phyloP scores from a whole-genome alignment of 2,888 invertebrate species.

The Chironomus riparius region DNA sequence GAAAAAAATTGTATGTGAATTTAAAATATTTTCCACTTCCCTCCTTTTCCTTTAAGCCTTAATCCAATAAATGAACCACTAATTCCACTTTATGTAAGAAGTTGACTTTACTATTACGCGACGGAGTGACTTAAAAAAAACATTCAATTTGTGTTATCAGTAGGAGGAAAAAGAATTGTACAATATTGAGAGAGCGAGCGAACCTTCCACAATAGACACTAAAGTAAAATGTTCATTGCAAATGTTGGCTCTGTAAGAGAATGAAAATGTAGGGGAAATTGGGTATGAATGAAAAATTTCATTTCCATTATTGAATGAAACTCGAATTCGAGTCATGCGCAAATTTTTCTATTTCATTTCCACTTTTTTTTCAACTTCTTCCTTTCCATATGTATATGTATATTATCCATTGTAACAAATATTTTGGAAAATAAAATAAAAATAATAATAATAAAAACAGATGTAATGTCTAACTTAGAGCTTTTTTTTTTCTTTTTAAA shows the following conservation, averaged over 20 bases:
- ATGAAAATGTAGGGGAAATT: neutral
- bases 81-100: neutral
- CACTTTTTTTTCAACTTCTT: neutral
- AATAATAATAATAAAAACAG: neutral
- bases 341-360: neutral
- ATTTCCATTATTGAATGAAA: neutral
- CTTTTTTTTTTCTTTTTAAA: neutral
- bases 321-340: neutral
- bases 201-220: neutral
- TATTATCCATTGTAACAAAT: neutral
- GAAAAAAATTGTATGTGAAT: neutral
- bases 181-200: neutral
- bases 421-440: neutral
- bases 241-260: too few species aligned
- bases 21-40: neutral
- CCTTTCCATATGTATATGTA: neutral
- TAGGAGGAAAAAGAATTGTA: neutral
- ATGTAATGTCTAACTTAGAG: neutral
- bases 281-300: conserved; percentile 3
- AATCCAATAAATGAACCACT: neutral
- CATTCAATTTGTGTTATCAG: neutral
- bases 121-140: too few species aligned
- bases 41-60: neutral
- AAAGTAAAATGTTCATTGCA: neutral
- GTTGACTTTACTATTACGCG: neutral